Percentiles rank a stretch among this genome's conserved stretches.
These are phyloP conservation scores for Podarcis muralis DNA, from an alignment of 2,113 vertebrate genomes.

Conservation along the genomic window DNA sequence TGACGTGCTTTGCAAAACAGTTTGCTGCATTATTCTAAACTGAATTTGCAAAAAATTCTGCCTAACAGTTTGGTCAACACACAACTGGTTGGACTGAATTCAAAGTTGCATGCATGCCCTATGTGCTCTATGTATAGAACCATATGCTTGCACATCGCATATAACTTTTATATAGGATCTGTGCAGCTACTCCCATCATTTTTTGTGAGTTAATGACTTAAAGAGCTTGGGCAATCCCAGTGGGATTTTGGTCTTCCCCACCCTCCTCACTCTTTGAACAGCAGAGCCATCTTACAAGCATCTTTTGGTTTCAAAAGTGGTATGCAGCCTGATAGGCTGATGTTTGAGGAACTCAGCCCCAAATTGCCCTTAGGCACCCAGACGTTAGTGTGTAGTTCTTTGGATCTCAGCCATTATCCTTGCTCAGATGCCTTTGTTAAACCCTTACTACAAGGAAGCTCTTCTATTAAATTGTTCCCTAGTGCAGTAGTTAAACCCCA, in stretches of 20 bases:
- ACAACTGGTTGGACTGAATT: background rate
- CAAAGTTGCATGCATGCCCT: background rate
- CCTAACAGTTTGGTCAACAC: background rate
- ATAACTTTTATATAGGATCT: too few species aligned
- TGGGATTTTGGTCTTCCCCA: background rate
- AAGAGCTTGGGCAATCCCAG: background rate
- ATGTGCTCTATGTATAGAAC: too few species aligned
- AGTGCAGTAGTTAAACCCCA: background rate
- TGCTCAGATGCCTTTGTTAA: background rate
- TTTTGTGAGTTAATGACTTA: too few species aligned
- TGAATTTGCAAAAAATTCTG: background rate
- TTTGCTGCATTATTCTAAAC: background rate
- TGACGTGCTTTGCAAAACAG: background rate
- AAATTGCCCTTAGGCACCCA: background rate
- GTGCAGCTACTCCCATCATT: too few species aligned
- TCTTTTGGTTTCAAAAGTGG: background rate
- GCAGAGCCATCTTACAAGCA: background rate
- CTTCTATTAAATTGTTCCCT: background rate
- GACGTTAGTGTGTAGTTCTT: background rate
- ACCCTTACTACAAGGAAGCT: background rate
- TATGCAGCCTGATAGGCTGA: background rate
- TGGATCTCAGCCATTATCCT: background rate
- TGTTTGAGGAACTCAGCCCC: background rate
- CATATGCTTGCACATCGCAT: too few species aligned
- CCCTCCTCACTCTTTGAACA: background rate